These are phyloP conservation scores for Pempheris klunzingeri DNA, from an alignment of 2,797 vertebrate genomes.

Conservation along the genomic window DNA sequence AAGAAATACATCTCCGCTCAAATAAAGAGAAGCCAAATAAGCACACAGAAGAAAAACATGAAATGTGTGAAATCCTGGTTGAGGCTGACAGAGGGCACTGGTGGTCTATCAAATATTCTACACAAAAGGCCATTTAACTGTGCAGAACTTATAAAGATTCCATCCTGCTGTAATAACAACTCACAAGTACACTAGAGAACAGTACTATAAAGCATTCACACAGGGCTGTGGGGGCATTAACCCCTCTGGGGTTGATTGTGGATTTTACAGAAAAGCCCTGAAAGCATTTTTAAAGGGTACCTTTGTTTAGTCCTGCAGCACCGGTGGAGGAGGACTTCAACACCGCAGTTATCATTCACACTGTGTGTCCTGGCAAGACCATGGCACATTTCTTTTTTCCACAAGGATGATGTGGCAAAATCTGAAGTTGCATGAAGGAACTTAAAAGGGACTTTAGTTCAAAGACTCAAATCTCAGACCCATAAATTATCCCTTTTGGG, in stretches of 20 bases:
- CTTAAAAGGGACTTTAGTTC: neutral
- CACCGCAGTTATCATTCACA: neutral
- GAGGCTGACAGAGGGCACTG: slow-evolving; percentile 83
- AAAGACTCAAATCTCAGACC: slow-evolving; percentile 8
- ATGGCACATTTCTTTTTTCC: neutral
- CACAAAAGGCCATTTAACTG: slow-evolving; percentile 15
- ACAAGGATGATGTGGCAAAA: neutral
- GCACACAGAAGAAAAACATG: neutral
- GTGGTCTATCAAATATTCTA: slow-evolving; percentile 69
- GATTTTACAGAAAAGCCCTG: neutral
- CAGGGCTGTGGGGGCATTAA: neutral
- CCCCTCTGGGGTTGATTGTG: neutral
- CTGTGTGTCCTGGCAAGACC: neutral
- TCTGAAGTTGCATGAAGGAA: neutral
- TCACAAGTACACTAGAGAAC: slow-evolving; percentile 4
- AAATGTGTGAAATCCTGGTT: slow-evolving; percentile 37
- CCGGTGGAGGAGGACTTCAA: neutral
- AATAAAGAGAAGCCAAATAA: neutral
- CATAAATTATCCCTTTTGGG: neutral
- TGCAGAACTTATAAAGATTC: slow-evolving; percentile 23
- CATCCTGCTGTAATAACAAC: slow-evolving; percentile 11
- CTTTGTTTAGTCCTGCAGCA: slow-evolving; percentile 12
- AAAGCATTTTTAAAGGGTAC: neutral
- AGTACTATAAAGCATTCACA: slow-evolving; percentile 9
- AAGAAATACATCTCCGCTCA: neutral